phyloP scores from a whole-genome alignment of 2,797 vertebrate genomes.

The Hybognathus amarus region DNA sequence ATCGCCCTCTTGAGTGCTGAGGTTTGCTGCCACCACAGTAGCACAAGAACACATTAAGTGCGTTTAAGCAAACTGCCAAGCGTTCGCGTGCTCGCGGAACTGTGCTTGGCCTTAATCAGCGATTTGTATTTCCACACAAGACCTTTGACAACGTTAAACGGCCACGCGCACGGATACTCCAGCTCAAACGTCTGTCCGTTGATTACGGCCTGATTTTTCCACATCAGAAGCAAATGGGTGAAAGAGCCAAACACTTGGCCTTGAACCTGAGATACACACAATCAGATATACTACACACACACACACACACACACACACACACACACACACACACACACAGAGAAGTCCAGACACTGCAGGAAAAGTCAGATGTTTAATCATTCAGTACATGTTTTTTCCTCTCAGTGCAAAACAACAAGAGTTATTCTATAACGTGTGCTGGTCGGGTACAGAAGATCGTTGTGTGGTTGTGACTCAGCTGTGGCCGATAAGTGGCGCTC shows the following conservation, averaged over 20 bases:
- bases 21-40: slow-evolving; percentile 12
- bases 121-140: neutral
- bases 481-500: neutral
- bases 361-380: slow-evolving; percentile 77
- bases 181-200: neutral
- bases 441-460: slow-evolving; percentile 72
- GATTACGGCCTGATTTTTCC: slow-evolving; percentile 5
- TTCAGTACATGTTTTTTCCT: slow-evolving; percentile 78
- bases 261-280: slow-evolving; percentile 1
- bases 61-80: neutral
- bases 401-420: slow-evolving; percentile 76
- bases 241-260: neutral
- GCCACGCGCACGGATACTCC: neutral
- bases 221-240: neutral
- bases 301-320: slow-evolving; percentile 22
- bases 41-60: neutral
- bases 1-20: slow-evolving; percentile 22
- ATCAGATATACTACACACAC: neutral
- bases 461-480: slow-evolving; percentile 59
- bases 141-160: neutral
- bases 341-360: slow-evolving; percentile 52
- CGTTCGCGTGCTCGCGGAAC: neutral
- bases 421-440: slow-evolving; percentile 62
- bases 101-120: slow-evolving; percentile 7
- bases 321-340: slow-evolving; percentile 34